Percentiles rank a stretch among this genome's conserved stretches.
Conservation (phyloP, 2,113 vertebrate genomes). For the Ranitomeya imitator region DNA sequence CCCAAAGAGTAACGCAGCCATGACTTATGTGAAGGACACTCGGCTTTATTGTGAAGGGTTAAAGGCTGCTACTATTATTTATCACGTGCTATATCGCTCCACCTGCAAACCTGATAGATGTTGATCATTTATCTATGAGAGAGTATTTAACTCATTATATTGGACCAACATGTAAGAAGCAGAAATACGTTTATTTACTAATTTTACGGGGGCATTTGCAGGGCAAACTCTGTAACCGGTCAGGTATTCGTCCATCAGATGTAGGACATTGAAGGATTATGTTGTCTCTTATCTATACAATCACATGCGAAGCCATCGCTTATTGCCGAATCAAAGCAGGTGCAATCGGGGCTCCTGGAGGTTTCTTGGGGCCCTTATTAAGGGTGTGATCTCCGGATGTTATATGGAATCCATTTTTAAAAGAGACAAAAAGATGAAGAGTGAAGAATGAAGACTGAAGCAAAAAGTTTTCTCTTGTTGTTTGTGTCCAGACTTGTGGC, state of each 20-base stretch:
- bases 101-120: slow-evolving; percentile 26
- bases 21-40: background rate
- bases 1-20: slow-evolving; percentile 37
- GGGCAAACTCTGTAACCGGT: slow-evolving; percentile 17
- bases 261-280: background rate
- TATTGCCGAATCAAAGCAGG: background rate
- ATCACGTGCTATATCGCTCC: slow-evolving; percentile 8
- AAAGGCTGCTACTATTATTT: slow-evolving; percentile 37
- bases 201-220: slow-evolving; percentile 34
- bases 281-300: background rate
- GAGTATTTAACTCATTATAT: slow-evolving; percentile 39
- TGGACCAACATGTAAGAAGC: background rate
- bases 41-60: slow-evolving; percentile 27
- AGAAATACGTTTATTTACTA: slow-evolving; percentile 17
- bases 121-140: slow-evolving; percentile 38
- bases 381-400: background rate
- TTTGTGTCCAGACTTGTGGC: background rate
- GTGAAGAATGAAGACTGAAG: background rate
- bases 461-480: background rate
- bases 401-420: background rate
- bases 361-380: background rate
- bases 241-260: background rate
- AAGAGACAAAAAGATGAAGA: background rate
- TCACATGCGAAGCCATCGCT: background rate
- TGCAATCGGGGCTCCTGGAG: background rate